These are phyloP conservation scores for Eurypyga helias DNA, from an alignment of 2,113 vertebrate species.

Conservation along the genomic window DNA sequence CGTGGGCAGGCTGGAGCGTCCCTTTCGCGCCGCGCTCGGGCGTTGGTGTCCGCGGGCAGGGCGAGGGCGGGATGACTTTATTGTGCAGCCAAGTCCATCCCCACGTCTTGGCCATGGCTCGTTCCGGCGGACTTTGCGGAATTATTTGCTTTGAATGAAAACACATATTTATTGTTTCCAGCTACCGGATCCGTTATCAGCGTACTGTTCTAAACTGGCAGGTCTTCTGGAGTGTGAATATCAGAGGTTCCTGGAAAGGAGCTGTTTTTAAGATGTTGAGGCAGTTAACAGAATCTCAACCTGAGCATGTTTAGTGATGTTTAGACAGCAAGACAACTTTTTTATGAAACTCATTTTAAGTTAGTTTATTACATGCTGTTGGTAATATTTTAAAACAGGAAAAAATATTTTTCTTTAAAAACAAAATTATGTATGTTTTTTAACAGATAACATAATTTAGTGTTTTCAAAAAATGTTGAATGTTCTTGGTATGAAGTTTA, in stretches of 20 bases:
- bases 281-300: slow-evolving; percentile 67
- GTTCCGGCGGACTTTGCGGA: neutral
- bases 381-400: slow-evolving; percentile 76
- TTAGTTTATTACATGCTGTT: slow-evolving; percentile 72
- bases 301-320: slow-evolving; percentile 65
- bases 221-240: slow-evolving; percentile 57
- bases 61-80: neutral
- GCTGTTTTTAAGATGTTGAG: slow-evolving; percentile 62
- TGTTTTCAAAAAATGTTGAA: slow-evolving; percentile 40
- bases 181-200: slow-evolving; percentile 41
- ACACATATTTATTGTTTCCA: slow-evolving; percentile 38
- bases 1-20: neutral
- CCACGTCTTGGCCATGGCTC: neutral
- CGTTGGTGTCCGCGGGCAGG: neutral
- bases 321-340: slow-evolving; percentile 67
- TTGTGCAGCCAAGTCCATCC: neutral
- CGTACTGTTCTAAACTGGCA: slow-evolving; percentile 57
- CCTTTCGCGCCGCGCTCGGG: accelerated
- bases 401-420: slow-evolving; percentile 73
- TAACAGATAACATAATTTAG: slow-evolving; percentile 65
- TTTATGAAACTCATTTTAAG: slow-evolving; percentile 73
- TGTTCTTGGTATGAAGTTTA: slow-evolving; percentile 56
- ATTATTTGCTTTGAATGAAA: slow-evolving; percentile 8
- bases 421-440: slow-evolving; percentile 68
- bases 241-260: slow-evolving; percentile 57